Evolutionary conservation across 1,140 invertebrate genomes (phyloP).

Genomic region (Leptinotarsa texana): DNA sequence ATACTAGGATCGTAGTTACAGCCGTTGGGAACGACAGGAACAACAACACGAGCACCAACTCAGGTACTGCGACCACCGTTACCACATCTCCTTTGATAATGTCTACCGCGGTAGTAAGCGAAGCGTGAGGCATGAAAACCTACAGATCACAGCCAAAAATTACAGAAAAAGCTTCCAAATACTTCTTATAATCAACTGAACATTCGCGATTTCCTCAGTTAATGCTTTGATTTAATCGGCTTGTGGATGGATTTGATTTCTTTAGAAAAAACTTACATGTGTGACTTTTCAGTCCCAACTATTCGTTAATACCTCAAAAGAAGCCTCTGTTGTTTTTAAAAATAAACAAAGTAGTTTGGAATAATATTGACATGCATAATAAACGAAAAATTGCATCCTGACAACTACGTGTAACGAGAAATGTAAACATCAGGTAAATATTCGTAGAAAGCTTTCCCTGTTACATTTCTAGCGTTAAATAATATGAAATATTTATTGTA

Average conservation of each 20-base stretch:
- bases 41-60: too few species aligned
- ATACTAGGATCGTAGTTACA: too few species aligned
- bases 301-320: background rate
- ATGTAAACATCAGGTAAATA: conserved; percentile 8
- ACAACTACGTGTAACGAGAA: background rate
- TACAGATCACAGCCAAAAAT: too few species aligned
- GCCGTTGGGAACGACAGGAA: too few species aligned
- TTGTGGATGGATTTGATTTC: background rate
- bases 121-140: too few species aligned
- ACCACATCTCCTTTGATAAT: too few species aligned
- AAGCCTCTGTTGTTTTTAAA: conserved; percentile 2
- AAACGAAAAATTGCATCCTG: background rate
- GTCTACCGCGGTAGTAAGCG: too few species aligned
- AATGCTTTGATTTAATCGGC: too few species aligned
- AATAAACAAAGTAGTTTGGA: background rate
- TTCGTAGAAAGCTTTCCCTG: conserved; percentile 7
- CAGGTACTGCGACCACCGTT: too few species aligned
- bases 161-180: too few species aligned
- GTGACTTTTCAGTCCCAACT: background rate
- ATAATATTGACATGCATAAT: background rate
- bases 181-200: too few species aligned
- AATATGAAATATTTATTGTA: conserved; percentile 1
- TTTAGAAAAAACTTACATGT: background rate
- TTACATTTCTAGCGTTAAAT: conserved; percentile 1
- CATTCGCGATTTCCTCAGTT: too few species aligned